Evolutionary conservation across 2,888 invertebrate genomes (phyloP).

Genomic region (Dynastes maya): DNA sequence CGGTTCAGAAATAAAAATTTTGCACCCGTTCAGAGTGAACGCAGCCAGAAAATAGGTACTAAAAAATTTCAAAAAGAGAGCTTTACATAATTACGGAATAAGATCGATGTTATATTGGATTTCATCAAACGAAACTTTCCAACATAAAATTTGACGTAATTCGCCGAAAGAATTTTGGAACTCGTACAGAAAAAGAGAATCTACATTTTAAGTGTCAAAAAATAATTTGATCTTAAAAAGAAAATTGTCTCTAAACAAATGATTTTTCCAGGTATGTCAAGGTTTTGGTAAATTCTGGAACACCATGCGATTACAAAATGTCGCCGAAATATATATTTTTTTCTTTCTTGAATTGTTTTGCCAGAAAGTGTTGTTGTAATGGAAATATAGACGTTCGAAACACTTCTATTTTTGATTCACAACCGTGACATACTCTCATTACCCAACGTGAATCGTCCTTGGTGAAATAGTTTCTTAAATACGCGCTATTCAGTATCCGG

Average conservation of each 20-base stretch:
- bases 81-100: no score
- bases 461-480: conserved; percentile 27
- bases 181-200: neutral
- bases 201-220: no score
- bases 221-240: no score
- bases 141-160: conserved; percentile 10
- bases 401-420: conserved; percentile 45
- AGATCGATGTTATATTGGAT: conserved; percentile 3
- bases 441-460: conserved; percentile 34
- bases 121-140: neutral
- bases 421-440: conserved; percentile 47
- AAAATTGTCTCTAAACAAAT: no score
- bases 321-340: neutral
- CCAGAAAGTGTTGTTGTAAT: conserved; percentile 35
- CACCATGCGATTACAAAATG: neutral
- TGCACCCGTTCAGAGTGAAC: no score
- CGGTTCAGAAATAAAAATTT: no score
- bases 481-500: neutral
- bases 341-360: conserved; percentile 24
- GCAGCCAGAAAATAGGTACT: no score
- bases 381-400: conserved; percentile 29
- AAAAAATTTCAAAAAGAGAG: no score
- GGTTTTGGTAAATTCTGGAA: neutral
- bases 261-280: no score
- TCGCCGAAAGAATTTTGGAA: neutral